Evolutionary conservation across 2,113 vertebrate species (phyloP).

Genomic region (Piaya cayana): DNA sequence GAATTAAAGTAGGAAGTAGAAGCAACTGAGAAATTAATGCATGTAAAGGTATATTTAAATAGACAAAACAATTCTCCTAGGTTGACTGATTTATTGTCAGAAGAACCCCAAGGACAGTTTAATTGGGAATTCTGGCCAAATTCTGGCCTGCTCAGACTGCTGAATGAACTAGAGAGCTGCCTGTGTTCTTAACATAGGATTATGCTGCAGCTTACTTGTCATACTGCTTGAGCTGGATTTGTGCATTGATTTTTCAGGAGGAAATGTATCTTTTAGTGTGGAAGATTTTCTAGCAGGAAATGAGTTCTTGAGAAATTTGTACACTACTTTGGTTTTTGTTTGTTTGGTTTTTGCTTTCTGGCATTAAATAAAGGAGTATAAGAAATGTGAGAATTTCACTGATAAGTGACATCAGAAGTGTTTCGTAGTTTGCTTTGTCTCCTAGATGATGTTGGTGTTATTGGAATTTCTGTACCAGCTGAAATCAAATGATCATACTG

Average conservation of each 20-base stretch:
- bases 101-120: neutral
- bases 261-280: neutral
- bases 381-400: neutral
- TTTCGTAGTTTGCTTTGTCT: neutral
- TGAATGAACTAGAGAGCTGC: neutral
- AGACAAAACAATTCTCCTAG: rapidly evolving
- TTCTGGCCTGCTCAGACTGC: neutral
- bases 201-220: neutral
- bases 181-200: neutral
- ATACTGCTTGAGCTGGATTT: neutral
- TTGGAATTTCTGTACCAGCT: neutral
- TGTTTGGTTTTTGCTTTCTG: neutral
- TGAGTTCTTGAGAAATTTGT: neutral
- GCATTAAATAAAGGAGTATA: neutral
- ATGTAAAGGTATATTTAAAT: neutral
- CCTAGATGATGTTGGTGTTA: neutral
- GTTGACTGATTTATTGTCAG: neutral
- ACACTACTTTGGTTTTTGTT: neutral
- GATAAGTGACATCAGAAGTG: neutral
- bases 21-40: neutral
- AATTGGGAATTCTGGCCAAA: neutral
- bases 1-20: neutral
- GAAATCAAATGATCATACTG: neutral
- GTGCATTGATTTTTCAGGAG: neutral
- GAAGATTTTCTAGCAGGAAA: neutral